These are phyloP conservation scores for Apotomis betuletana DNA, from an alignment of 2,888 invertebrate species.

Conservation along the genomic window DNA sequence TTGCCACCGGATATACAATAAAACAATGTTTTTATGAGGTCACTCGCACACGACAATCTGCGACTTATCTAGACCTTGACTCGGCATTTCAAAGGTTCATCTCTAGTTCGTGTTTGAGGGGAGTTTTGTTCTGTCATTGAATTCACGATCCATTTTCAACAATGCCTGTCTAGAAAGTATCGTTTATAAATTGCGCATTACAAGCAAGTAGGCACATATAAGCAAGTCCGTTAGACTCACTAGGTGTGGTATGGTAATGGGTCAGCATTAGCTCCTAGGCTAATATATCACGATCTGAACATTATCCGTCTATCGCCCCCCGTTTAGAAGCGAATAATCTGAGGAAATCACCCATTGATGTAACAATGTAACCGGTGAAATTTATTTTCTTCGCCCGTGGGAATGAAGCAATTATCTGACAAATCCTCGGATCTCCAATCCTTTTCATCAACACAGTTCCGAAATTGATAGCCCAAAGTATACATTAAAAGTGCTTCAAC, in stretches of 20 bases:
- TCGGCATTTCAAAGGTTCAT: slow-evolving; percentile 21
- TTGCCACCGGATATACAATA: slow-evolving; percentile 52
- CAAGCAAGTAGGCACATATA: slow-evolving; percentile 32
- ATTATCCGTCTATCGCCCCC: slow-evolving; percentile 70
- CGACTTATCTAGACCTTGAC: slow-evolving; percentile 51
- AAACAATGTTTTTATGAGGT: slow-evolving; percentile 50
- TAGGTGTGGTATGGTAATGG: slow-evolving; percentile 62
- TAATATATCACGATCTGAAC: slow-evolving; percentile 73
- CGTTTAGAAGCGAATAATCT: slow-evolving; percentile 70
- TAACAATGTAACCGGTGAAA: slow-evolving; percentile 63
- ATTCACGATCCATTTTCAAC: slow-evolving; percentile 71
- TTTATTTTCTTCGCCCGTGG: slow-evolving; percentile 72
- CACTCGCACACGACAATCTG: slow-evolving; percentile 43
- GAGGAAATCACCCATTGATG: slow-evolving; percentile 69
- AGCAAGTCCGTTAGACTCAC: slow-evolving; percentile 39
- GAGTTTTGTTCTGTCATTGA: slow-evolving; percentile 70
- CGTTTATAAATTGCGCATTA: slow-evolving; percentile 38
- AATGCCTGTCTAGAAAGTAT: slow-evolving; percentile 65
- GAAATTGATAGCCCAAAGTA: slow-evolving; percentile 26
- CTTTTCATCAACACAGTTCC: slow-evolving; percentile 29
- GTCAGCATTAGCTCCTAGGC: slow-evolving; percentile 65
- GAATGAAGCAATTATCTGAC: slow-evolving; percentile 73
- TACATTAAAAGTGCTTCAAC: slow-evolving; percentile 30
- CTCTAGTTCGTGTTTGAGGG: slow-evolving; percentile 31
- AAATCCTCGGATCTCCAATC: slow-evolving; percentile 59